Evolutionary conservation across 2,797 vertebrate genomes (phyloP), one percentile per base, ranked within the genome.

Genomic region (Chelidonichthys spinosus): DNA sequence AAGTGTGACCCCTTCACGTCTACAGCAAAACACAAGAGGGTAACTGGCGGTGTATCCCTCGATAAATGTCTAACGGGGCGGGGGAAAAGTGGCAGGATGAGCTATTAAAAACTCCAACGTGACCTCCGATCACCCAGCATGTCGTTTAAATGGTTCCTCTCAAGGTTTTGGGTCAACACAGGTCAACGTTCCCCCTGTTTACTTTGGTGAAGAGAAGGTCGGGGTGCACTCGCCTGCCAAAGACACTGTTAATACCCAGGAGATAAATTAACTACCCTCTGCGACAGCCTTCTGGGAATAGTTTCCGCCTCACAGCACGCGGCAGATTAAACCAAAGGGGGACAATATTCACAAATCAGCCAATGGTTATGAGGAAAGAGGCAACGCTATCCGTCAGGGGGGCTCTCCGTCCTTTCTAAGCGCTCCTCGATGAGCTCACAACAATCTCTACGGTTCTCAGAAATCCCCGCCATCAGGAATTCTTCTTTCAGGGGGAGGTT

Each of bases 221-320:
- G 17, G 76, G 62, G 66, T 54, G 32, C 11, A 7, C 63, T 67
- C 74, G 90, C 83, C 84, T 83, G 78, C 88, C 84, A 88, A 46
- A 89, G 82, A 84, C 78, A 80, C 78, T 53, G 75, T 84, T 94
- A 94, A 91, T 93, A 90, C 85, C 87, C 69, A 14, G 85, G 81
- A 92, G 90, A 95, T 93, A 91, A 95, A 96, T 89, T 84, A 94
- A 87, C 76, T 85, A 76, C 60, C 92, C 83, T 81, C 85, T 72
- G 85, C 47, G 83, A 76, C 44, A 53, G 77, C 88, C 92, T 78
- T 74, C 25, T 65, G 90, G 89, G 92, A 95, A 91, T 63, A 72
- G 89, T 93, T 95, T 96, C 90, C 86, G 70, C 91, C 90, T 93
- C 90, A 90, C 55, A 90, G 95, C 86, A 89, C 92, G 91, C 70